Percentiles rank a stretch among this genome's conserved stretches.
phyloP scores from a whole-genome alignment of 2,113 vertebrate genomes.

The Butorides virescens region DNA sequence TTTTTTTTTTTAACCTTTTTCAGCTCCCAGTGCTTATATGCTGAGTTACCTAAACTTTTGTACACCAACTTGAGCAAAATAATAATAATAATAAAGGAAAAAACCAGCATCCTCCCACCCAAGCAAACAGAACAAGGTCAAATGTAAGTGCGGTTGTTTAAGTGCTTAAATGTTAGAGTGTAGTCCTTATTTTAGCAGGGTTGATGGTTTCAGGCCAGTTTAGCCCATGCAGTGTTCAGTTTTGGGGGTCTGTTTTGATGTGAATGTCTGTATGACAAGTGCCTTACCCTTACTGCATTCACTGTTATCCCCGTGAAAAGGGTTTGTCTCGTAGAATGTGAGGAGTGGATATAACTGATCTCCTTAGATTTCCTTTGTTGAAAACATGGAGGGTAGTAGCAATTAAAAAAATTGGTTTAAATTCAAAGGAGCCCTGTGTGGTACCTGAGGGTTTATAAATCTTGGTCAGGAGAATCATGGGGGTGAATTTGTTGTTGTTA shows the following conservation, averaged over 20 bases:
- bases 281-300: not conserved
- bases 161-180: not conserved
- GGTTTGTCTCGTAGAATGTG: not conserved
- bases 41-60: not conserved
- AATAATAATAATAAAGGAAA: not conserved
- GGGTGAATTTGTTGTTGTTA: not conserved
- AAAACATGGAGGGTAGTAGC: not conserved
- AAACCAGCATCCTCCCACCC: not conserved
- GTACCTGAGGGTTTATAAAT: not conserved
- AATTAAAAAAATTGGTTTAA: not conserved
- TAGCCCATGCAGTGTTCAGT: rapidly evolving
- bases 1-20: not conserved
- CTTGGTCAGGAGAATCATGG: not conserved
- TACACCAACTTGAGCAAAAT: not conserved
- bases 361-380: not conserved
- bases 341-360: not conserved
- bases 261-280: not conserved
- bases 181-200: not conserved
- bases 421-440: not conserved
- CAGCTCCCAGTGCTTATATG: not conserved
- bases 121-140: not conserved
- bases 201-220: not conserved
- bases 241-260: not conserved
- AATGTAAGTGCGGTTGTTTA: not conserved
- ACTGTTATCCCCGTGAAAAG: not conserved